A percentile compares a stretch with the other conserved stretches of the same genome.
Conservation (phyloP, 37 sponge, comb jelly and placozoan genomes). For the Chondrilla cf. caribensis region DNA sequence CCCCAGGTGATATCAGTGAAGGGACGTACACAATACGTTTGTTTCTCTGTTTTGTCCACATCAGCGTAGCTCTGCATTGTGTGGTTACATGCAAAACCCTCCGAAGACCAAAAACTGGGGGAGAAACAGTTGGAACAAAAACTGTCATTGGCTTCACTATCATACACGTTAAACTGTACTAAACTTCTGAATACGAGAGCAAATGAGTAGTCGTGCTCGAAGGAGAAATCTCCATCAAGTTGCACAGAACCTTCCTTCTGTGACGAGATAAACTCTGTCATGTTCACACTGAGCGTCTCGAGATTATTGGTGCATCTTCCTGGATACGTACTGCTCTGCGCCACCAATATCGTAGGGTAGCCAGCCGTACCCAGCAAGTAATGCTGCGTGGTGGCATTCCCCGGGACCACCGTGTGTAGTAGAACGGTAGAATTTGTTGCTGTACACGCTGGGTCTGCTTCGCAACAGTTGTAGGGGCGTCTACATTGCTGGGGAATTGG, state of each 20-base stretch:
- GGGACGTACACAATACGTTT: constrained; percentile 10
- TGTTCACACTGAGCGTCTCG: not conserved
- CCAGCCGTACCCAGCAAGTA: constrained; percentile 7
- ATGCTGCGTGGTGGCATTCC: not conserved
- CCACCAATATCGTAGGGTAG: not conserved
- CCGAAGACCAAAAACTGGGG: not conserved
- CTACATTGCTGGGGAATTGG: not conserved
- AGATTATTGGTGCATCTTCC: not conserved
- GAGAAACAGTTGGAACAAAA: not conserved
- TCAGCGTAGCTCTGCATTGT: not conserved
- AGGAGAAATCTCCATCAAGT: constrained; percentile 11
- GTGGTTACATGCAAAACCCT: not conserved
- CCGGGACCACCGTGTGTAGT: not conserved
- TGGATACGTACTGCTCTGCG: too few relatives aligned
- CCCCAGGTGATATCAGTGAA: not conserved
- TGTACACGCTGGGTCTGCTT: too few relatives aligned
- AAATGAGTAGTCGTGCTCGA: constrained; percentile 34
- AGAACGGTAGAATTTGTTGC: not conserved
- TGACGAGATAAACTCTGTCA: not conserved
- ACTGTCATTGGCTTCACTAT: constrained; percentile 5
- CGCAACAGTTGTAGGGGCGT: too few relatives aligned
- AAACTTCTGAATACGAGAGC: constrained; percentile 46
- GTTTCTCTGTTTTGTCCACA: not conserved
- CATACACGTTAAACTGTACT: constrained; percentile 44
- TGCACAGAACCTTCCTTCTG: constrained; percentile 33